Evolutionary conservation across 2,113 vertebrate species (phyloP).

Genomic region (Girardinichthys multiradiatus): DNA sequence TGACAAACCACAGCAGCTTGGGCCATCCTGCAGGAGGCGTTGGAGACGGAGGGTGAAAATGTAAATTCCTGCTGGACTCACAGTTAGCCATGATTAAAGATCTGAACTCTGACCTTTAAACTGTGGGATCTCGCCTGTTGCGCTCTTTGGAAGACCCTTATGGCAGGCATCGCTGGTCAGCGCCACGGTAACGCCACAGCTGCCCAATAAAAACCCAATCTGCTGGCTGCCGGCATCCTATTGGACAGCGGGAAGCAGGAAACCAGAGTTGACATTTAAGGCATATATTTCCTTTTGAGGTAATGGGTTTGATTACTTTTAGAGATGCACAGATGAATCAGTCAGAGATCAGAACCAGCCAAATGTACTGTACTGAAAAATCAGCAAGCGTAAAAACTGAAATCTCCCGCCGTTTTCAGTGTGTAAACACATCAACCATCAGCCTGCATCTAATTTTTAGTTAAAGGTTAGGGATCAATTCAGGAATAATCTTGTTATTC

Average conservation of each 20-base stretch:
- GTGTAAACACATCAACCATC: no score
- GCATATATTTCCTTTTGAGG: neutral
- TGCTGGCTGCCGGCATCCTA: constrained; percentile 98
- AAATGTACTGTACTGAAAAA: no score
- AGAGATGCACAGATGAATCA: neutral
- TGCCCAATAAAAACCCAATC: constrained; percentile 97
- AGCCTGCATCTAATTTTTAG: no score
- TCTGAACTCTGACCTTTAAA: constrained; percentile 87
- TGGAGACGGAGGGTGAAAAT: neutral
- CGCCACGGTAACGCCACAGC: constrained; percentile 97
- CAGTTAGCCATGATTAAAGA: constrained; percentile 33
- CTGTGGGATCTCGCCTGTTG: constrained; percentile 97
- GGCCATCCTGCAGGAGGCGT: constrained; percentile 87
- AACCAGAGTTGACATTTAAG: neutral
- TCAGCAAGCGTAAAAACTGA: neutral
- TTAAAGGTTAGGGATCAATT: no score
- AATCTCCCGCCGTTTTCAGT: neutral
- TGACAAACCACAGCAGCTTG: constrained; percentile 97
- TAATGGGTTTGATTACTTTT: neutral
- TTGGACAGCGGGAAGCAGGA: constrained; percentile 11
- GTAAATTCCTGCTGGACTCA: neutral
- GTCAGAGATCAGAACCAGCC: neutral
- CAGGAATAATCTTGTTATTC: neutral
- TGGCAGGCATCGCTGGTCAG: constrained; percentile 98
- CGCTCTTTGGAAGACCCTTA: constrained; percentile 96